phyloP scores from a whole-genome alignment of 2,797 vertebrate genomes.

The Siniperca scherzeri region DNA sequence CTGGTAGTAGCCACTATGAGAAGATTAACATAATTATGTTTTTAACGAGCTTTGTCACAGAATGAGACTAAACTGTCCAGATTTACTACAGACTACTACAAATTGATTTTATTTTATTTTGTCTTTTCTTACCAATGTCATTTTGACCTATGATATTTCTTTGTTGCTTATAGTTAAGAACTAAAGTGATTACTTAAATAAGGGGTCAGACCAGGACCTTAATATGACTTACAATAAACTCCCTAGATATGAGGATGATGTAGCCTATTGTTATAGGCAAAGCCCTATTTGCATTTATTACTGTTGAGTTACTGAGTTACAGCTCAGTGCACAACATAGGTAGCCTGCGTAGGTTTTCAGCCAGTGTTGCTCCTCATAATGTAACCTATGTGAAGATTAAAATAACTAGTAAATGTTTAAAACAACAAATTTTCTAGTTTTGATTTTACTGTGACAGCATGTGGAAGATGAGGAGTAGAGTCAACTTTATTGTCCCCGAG shows the following conservation, averaged over 20 bases:
- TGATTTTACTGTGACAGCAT: not conserved
- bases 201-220: not conserved
- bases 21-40: slow-evolving; percentile 71
- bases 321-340: not conserved
- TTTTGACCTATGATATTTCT: not conserved
- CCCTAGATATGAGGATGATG: not conserved
- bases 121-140: not conserved
- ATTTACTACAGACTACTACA: not conserved
- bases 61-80: slow-evolving; percentile 12
- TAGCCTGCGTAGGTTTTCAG: not conserved
- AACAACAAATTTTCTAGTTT: not conserved
- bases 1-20: slow-evolving; percentile 32
- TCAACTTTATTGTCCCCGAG: too few relatives aligned
- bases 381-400: not conserved
- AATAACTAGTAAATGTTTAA: not conserved
- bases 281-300: not conserved
- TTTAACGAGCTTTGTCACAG: slow-evolving; percentile 30
- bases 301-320: slow-evolving; percentile 7
- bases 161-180: not conserved
- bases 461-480: not conserved
- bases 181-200: not conserved
- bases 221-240: not conserved
- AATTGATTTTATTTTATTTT: not conserved
- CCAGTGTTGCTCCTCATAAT: not conserved
- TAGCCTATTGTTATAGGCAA: not conserved